Base-by-base conservation (phyloP, 2,113 vertebrate genomes). In the Oncorhynchus tshawytscha region DNA sequence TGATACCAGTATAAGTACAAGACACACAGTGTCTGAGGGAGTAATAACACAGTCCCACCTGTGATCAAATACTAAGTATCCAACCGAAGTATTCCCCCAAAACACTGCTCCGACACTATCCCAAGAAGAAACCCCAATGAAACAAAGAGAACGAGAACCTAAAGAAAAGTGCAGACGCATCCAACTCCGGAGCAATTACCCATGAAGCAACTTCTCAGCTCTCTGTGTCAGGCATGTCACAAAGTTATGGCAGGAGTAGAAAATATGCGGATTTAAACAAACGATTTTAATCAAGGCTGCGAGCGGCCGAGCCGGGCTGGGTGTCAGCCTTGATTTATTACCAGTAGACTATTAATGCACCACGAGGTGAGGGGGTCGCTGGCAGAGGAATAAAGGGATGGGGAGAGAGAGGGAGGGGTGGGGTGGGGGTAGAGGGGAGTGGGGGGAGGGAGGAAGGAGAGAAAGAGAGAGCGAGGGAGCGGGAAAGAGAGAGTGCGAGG, bases 251-350 rank as follows among this genome's bases (percentile, higher is more conserved):
- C 34, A 88, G 86, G 79, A 73, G 71, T 84, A 90, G 87, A 92
- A 90, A 91, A 84, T 20, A 85, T 87, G 87, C 79, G 91, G 86
- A 92, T 91, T 91, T 85, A 93, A 94, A 94, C 92, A 93, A 94
- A 93, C 84, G 39, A 92, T 92, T 93, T 93, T 90, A 92, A 94
- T 95, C 87, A 92, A 79, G 88, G 88, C 90, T 83, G 81, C 78
- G 16, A 54, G 79, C 76, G 81, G 84, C 24, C 87, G 81, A 66
- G 72, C 83, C 70, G 60, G 24, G 64, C 77, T 75, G 77, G 68
- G 29, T 90, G 91, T 93, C 93, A 93, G 82, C 73, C 78, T 84
- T 92, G 93, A 94, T 95, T 94, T 94, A 94, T 92, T 90, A 89
- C 59, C 67, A 29, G 81, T 81, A 78, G 84, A 83, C 85, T 86